Evolutionary conservation across 2,888 invertebrate genomes (phyloP), one percentile per base, ranked within the genome.

Genomic region (Clunio marinus): DNA sequence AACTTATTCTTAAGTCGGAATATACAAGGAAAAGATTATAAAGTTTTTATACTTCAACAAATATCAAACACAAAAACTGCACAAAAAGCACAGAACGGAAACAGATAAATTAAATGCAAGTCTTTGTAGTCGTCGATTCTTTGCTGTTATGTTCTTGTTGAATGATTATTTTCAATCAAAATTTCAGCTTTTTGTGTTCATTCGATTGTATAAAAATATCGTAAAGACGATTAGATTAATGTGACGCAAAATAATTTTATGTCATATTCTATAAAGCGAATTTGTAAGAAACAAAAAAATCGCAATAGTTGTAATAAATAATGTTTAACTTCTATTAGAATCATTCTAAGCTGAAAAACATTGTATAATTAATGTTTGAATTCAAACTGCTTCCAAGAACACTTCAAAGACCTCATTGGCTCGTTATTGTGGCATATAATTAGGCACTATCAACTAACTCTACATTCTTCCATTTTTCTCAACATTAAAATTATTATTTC

Each of bases 1-100:
- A 63, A 63, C 45, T 63, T 63, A 63, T 63, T 63, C 63, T 46
- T 63, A 17, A 46, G 45, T 63, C 46, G 46, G 45, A 28, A 46
- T 28, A 8, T 20, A 20, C 51, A 51, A 20, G 22, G 22, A 51
- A 22, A 51, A 22, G 10, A 10, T 5, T 51, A 20, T 17, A 51
- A 22, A 51, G 22, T 3, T 20, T 22, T 4, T n/a, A n/a, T n/a
- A n/a, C n/a, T n/a, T 15, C 51, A 51, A 51, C 51, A 17, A 22
- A 32, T 32, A 32, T 10, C 8, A 59, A 20, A 3, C 7, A 45
- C n/a, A 15, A 63, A 63, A 27, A 35, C 41, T 10, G 32, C 41
- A 41, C n/a, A 63, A 63, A 63, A 63, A 63, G 63, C 22, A 27
- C 15, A 27, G 22, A 63, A 45, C 45, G 63, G 63, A 63, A 63